phyloP scores from a whole-genome alignment of 2,113 vertebrate genomes.

The Cyprinus carpio region DNA sequence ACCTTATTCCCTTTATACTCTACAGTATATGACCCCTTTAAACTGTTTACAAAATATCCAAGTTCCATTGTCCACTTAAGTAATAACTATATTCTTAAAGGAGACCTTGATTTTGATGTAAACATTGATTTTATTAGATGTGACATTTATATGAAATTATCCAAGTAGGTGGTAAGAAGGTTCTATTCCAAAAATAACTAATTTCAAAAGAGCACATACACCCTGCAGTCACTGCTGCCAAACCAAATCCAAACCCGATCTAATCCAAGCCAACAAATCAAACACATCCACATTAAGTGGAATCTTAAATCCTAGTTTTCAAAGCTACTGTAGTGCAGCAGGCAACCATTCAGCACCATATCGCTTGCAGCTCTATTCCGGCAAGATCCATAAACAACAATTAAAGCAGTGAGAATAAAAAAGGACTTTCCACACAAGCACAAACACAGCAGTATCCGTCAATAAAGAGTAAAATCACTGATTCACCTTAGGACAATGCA shows the following conservation, averaged over 20 bases:
- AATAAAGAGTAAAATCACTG: slow-evolving; percentile 9
- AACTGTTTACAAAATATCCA: neutral
- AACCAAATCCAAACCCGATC: neutral
- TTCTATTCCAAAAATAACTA: slow-evolving; percentile 8
- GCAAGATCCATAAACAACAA: slow-evolving; percentile 25
- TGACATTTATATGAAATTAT: neutral
- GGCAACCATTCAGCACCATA: neutral
- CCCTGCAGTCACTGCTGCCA: slow-evolving; percentile 1
- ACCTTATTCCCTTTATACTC: too few relatives aligned
- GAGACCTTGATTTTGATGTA: neutral
- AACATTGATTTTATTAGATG: neutral
- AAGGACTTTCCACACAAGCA: neutral
- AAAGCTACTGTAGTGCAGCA: slow-evolving; percentile 5
- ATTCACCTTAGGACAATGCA: slow-evolving; percentile 11
- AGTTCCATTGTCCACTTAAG: neutral
- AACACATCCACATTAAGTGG: neutral
- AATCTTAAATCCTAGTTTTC: neutral
- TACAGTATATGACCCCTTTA: neutral
- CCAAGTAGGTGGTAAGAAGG: neutral
- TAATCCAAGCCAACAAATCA: slow-evolving; percentile 18
- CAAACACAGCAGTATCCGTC: neutral
- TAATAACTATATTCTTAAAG: neutral
- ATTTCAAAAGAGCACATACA: neutral
- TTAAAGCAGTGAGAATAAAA: slow-evolving; percentile 17
- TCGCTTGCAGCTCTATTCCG: slow-evolving; percentile 10